phyloP scores from a whole-genome alignment of 1,140 invertebrate species.

The Hestina assimilis region DNA sequence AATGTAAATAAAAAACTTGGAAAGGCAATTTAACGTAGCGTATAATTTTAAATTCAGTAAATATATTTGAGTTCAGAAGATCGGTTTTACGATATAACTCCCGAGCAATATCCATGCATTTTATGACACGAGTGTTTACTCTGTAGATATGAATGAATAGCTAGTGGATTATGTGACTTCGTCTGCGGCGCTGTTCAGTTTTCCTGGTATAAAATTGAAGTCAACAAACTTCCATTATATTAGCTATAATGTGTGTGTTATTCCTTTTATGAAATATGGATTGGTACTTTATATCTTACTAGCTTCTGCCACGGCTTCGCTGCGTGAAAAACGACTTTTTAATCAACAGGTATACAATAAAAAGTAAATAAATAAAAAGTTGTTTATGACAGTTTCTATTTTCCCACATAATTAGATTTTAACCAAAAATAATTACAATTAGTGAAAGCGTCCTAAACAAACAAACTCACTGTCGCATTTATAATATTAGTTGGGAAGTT shows the following conservation, averaged over 20 bases:
- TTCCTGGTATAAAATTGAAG: constrained; percentile 1
- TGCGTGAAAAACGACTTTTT: too few relatives aligned
- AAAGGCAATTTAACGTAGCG: not conserved
- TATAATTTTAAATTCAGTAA: constrained; percentile 21
- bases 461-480: too few relatives aligned
- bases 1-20: not conserved
- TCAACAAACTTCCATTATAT: not conserved
- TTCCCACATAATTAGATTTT: too few relatives aligned
- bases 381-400: too few relatives aligned
- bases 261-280: not conserved
- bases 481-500: too few relatives aligned
- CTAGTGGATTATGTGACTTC: not conserved
- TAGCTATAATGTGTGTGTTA: not conserved
- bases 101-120: constrained; percentile 16
- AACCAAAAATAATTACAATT: too few relatives aligned
- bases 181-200: not conserved
- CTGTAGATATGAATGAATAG: constrained; percentile 2
- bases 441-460: too few relatives aligned
- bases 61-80: constrained; percentile 26
- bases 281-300: too few relatives aligned
- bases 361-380: too few relatives aligned
- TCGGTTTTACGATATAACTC: constrained; percentile 24
- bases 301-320: too few relatives aligned
- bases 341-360: too few relatives aligned
- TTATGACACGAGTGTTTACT: constrained; percentile 20